A percentile compares a stretch with the other conserved stretches of the same genome.
These are phyloP conservation scores for Phalacrocorax brasilianus DNA, from an alignment of 2,113 vertebrate species.

Conservation along the genomic window DNA sequence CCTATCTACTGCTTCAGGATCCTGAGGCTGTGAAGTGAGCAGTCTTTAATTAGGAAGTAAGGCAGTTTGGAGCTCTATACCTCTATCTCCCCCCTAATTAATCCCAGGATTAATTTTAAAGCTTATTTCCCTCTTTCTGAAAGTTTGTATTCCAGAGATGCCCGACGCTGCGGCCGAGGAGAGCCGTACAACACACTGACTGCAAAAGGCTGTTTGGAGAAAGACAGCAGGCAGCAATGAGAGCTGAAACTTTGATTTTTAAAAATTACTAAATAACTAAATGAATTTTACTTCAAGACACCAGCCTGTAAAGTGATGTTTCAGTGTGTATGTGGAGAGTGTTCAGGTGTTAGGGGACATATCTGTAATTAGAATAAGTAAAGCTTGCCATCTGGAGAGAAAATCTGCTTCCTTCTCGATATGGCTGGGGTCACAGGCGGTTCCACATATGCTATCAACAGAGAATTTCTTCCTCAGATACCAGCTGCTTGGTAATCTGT, in stretches of 20 bases:
- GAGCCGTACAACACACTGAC: background rate
- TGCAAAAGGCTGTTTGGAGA: background rate
- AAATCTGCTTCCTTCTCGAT: background rate
- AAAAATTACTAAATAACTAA: background rate
- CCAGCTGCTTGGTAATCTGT: background rate
- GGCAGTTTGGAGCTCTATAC: background rate
- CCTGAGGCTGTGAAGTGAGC: background rate
- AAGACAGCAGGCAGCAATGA: background rate
- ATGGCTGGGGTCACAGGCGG: background rate
- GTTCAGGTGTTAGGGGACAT: slow-evolving; percentile 16
- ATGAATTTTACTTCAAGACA: background rate
- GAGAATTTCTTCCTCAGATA: background rate
- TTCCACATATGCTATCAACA: background rate
- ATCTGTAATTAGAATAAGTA: background rate
- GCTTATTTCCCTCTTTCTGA: background rate
- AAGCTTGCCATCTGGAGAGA: slow-evolving; percentile 45
- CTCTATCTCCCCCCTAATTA: slow-evolving; percentile 1
- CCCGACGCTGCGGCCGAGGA: background rate
- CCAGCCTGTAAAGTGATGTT: background rate
- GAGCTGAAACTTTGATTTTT: background rate
- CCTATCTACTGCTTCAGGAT: background rate
- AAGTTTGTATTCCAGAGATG: background rate
- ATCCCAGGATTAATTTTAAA: slow-evolving; percentile 31
- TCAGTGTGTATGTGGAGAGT: background rate
- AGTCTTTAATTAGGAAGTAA: background rate